Conservation (phyloP, 2,797 vertebrate genomes). For the Helicolenus hilgendorfi region DNA sequence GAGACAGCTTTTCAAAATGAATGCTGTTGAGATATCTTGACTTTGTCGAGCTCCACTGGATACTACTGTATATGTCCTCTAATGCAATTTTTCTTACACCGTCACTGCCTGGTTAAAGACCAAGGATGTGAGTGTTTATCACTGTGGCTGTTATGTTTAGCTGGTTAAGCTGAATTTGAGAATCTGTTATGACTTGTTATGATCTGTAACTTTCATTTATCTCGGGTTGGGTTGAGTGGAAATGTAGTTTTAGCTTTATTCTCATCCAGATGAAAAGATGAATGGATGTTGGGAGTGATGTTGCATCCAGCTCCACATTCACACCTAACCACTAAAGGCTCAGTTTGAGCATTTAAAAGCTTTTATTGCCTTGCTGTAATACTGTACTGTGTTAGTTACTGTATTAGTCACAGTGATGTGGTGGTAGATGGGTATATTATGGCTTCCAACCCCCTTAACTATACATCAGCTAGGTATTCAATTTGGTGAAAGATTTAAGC, state of each 20-base stretch:
- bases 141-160: background rate
- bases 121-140: background rate
- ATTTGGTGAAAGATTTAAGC: too few species aligned
- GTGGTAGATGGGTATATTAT: too few species aligned
- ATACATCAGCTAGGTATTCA: too few species aligned
- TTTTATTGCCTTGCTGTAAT: background rate
- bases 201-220: background rate
- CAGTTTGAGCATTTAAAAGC: background rate
- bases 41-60: too few species aligned
- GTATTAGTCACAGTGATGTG: too few species aligned
- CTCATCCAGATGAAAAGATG: background rate
- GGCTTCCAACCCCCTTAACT: too few species aligned
- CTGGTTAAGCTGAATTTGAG: background rate
- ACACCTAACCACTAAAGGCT: background rate
- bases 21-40: too few species aligned
- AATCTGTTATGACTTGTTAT: background rate
- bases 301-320: background rate
- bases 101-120: background rate
- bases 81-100: background rate
- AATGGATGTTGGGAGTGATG: background rate
- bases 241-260: background rate
- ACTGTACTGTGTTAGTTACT: too few species aligned
- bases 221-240: background rate
- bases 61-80: background rate
- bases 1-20: too few species aligned